Conservation (phyloP, 2,797 vertebrate species). For the Gallinago nigripennis region DNA sequence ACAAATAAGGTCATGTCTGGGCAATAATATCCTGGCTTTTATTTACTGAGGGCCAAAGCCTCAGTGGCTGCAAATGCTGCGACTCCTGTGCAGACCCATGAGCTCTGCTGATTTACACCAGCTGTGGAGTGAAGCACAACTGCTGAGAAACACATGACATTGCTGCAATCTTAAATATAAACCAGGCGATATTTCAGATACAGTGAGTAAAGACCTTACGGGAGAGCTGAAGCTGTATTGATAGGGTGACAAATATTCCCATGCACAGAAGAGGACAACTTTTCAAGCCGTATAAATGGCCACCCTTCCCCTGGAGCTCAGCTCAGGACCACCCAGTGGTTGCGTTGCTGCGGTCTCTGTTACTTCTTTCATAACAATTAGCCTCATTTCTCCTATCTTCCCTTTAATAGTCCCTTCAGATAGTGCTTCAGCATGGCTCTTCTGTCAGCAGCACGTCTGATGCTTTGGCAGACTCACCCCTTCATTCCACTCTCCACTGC, state of each 20-base stretch:
- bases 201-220: not conserved
- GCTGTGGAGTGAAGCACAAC: not conserved
- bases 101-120: slow-evolving; percentile 20
- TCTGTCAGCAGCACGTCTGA: not conserved
- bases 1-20: not conserved
- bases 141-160: not conserved
- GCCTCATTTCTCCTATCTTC: not conserved
- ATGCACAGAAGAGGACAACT: not conserved
- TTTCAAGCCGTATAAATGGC: not conserved
- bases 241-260: not conserved
- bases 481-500: accelerated
- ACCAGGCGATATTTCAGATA: not conserved
- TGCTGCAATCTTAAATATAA: not conserved
- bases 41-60: not conserved
- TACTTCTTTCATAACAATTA: not conserved
- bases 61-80: not conserved
- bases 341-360: not conserved
- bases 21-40: not conserved
- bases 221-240: not conserved
- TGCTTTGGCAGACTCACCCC: not conserved
- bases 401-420: not conserved
- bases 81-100: not conserved
- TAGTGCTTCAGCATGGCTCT: accelerated
- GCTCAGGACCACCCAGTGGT: not conserved
- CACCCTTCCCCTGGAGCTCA: not conserved